A percentile compares a stretch with the other conserved stretches of the same genome.
Evolutionary conservation across 2,888 invertebrate species (phyloP).

Genomic region (Sclerodermus sp.): DNA sequence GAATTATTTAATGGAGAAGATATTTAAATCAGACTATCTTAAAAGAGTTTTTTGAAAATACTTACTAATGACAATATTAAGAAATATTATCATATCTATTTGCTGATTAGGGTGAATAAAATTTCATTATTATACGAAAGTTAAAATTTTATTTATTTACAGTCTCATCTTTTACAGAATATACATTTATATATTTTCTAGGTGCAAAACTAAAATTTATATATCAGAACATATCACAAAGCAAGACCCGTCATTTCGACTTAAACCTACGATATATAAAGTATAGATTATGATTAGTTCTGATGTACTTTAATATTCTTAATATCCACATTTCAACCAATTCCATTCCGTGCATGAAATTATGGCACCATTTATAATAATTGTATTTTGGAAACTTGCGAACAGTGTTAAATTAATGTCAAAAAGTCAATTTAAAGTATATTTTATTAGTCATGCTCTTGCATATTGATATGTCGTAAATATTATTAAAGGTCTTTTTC

Average conservation of each 20-base stretch:
- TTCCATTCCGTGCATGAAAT: conserved; percentile 10
- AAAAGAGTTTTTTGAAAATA: no score
- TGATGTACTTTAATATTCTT: conserved; percentile 2
- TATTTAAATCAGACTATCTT: conserved; percentile 38
- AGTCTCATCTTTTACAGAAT: conserved; percentile 38
- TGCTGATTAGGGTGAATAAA: neutral
- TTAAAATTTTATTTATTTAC: conserved; percentile 40
- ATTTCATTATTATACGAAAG: conserved; percentile 21
- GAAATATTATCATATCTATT: no score
- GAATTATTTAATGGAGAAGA: conserved; percentile 17
- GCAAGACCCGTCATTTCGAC: conserved; percentile 6
- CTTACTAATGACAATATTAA: no score
- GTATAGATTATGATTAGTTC: conserved; percentile 5
- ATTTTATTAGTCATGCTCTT: no score
- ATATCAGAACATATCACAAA: conserved; percentile 25
- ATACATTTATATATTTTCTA: conserved; percentile 32
- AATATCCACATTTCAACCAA: conserved; percentile 7
- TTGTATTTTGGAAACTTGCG: conserved; percentile 4
- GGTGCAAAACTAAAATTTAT: conserved; percentile 20
- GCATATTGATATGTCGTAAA: no score
- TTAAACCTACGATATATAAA: conserved; percentile 16
- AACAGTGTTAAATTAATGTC: neutral
- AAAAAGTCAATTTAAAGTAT: no score
- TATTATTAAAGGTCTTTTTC: no score
- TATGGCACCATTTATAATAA: conserved; percentile 25